phyloP scores from a whole-genome alignment of 2,888 invertebrate species.

The Ophion slaviceki region DNA sequence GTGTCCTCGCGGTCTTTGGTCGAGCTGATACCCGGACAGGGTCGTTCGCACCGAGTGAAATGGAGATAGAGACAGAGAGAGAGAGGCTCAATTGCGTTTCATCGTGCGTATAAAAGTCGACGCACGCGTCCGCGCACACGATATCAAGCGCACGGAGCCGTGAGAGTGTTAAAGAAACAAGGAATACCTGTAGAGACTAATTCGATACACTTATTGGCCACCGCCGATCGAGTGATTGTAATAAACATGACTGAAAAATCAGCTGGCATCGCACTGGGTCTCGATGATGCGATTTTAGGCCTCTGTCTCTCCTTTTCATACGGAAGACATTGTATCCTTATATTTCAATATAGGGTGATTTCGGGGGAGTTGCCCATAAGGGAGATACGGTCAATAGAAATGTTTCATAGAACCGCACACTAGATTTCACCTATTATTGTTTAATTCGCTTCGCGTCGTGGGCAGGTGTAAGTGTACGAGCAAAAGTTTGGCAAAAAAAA shows the following conservation, averaged over 20 bases:
- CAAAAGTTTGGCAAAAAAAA: no score
- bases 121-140: constrained; percentile 64
- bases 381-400: no score
- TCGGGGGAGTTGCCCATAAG: no score
- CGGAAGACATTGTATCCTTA: background rate
- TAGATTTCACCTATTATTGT: no score
- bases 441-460: no score
- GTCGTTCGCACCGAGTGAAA: constrained; percentile 51
- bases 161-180: constrained; percentile 54
- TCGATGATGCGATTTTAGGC: background rate
- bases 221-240: background rate
- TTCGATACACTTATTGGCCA: constrained; percentile 22
- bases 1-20: constrained; percentile 40
- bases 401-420: no score
- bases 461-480: no score
- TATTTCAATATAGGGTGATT: background rate
- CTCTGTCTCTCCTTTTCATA: background rate
- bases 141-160: constrained; percentile 52
- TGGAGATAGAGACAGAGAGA: constrained; percentile 8
- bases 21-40: constrained; percentile 49
- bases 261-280: background rate
- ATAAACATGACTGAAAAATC: background rate
- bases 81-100: constrained; percentile 73
- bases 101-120: constrained; percentile 72
- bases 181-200: background rate